Conservation (phyloP, 1,140 invertebrate species). For the Condylostylus longicornis region DNA sequence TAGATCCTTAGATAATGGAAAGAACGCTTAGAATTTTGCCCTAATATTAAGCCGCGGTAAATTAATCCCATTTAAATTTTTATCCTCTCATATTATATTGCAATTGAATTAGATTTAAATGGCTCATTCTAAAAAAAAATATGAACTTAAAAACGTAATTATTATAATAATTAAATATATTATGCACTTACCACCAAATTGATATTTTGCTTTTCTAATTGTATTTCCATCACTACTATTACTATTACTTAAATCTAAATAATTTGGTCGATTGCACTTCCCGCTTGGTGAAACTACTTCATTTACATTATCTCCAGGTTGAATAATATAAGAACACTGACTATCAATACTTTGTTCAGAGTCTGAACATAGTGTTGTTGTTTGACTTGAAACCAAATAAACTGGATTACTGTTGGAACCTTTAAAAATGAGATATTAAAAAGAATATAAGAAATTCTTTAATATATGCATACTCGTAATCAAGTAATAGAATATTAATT, state of each 20-base stretch:
- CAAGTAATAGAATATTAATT: background rate
- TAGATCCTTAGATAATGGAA: no score
- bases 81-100: no score
- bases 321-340: slow-evolving; percentile 3
- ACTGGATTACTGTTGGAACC: background rate
- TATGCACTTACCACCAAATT: slow-evolving; percentile 21
- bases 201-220: slow-evolving; percentile 35
- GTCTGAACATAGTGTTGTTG: slow-evolving; percentile 2
- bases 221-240: slow-evolving; percentile 26
- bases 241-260: slow-evolving; percentile 36
- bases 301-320: background rate
- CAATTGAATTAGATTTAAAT: no score
- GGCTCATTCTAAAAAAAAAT: no score
- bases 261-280: slow-evolving; percentile 36
- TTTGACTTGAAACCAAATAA: slow-evolving; percentile 2
- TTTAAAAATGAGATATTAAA: background rate
- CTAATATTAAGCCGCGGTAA: no score
- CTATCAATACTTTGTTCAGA: slow-evolving; percentile 1
- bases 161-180: no score
- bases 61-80: no score
- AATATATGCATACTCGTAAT: no score
- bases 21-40: no score
- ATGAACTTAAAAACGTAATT: no score
- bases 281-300: slow-evolving; percentile 13
- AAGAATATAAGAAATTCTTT: background rate